Evolutionary conservation across 2,888 invertebrate genomes (phyloP), one percentile per base, ranked within the genome.

Genomic region (Dynastes maya): DNA sequence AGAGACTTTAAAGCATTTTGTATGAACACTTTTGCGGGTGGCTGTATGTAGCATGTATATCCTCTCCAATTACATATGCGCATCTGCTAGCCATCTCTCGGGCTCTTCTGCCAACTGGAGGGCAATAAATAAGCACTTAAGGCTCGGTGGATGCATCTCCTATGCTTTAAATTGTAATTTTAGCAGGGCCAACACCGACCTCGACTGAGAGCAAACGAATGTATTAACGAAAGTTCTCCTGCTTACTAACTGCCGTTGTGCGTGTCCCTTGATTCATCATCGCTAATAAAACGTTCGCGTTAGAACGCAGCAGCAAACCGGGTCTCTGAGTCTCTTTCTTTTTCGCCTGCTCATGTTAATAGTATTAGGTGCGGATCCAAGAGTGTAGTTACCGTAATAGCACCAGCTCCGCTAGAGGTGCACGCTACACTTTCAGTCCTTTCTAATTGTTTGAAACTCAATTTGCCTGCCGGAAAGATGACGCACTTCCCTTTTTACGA

Each of bases 131-230:
- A 83, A 82, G 80, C 81, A 82, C 82, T 82, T 82, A 81, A 71
- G 75, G 78, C 79, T 22, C 79, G 81, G 81, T 81, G 79, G 81
- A 81, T 82, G 82, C 80, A 81, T 40, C 67, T 40, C 16, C 45
- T 45, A 81, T 80, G 80, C 79, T 82, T 82, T 82, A 83, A 83
- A 83, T 83, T 83, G 81, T 82, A 80, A 80, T 81, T 82, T 82
- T 82, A 83, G 82, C 82, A 80, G 78, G 78, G 80, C 32, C n/a
- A 40, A 16, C 45, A 40, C 5, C 67, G 16, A 16, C 67, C 40
- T 16, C 45, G 45, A 5, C 37, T 67, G 40, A 67, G 29, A 67
- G 40, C 67, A 45, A 67, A 45, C 61, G 61, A 61, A 61, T 61
- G 61, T 61, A 61, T 22, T 6, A 61, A 61, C 61, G 61, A 27